Evolutionary conservation across 1,140 invertebrate genomes (phyloP), one percentile per base, ranked within the genome.

Genomic region (Leptopilina clavipes): DNA sequence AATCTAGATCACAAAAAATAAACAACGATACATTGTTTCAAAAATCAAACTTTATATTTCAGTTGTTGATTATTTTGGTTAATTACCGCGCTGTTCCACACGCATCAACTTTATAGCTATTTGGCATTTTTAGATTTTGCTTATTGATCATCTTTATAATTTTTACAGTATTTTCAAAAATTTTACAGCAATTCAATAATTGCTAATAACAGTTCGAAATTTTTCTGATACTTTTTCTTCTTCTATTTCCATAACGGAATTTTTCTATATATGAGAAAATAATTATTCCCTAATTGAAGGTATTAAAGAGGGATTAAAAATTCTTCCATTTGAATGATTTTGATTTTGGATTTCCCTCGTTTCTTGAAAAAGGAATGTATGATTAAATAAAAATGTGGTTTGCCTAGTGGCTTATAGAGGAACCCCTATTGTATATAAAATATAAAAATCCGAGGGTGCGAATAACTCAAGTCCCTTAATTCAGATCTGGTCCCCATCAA

Each of bases 371-470:
- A 25, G 5, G 56, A 59, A 25, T 22, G 6, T 31, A 56, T 56
- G 54, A 56, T 59, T 59, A 59, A 22, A 59, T 59, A 59, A 59
- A 14, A 59, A 31, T 25, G 56, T 25, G 19, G 56, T 25, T 59
- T 59, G 18, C 7, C n/a, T 52, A 52, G 18, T 19, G 14, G 56
- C 3, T 25, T 25, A 59, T 31, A 48, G n/a, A 8, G 11, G n/a
- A 31, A 65, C 59, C 59, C 59, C 56, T 2, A 31, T 31, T 31
- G n/a, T 31, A 31, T 40, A 0, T 6, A 6, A 40, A 7, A 37
- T n/a, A 31, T 65, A 65, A 31, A 31, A 65, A 65, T 65, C 22
- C 22, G 22, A 65, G 59, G 59, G 59, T 65, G 59, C 59, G 25
- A 31, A 65, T 65, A 65, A 31, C 59, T 65, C 19, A 31, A 65